Percentiles rank a stretch among this genome's conserved stretches.
Conservation (phyloP, 2,888 invertebrate species). For the Tetanocera ferruginea region DNA sequence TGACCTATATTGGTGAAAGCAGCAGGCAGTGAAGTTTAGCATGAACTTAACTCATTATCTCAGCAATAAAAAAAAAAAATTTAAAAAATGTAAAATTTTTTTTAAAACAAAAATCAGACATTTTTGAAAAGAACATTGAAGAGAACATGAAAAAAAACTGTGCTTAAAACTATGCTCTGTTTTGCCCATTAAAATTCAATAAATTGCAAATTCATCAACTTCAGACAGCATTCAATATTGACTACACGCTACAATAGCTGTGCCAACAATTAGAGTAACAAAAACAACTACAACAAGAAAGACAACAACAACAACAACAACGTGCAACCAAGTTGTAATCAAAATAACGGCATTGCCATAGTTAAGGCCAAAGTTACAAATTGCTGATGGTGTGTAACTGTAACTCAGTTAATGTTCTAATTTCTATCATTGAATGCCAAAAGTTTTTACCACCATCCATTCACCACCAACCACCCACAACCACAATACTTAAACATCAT, state of each 20-base stretch:
- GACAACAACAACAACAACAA: constrained; percentile 1
- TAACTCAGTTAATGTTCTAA: constrained; percentile 62
- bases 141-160: not conserved
- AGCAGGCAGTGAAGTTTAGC: not conserved
- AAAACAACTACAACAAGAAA: not conserved
- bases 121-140: not conserved
- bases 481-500: not conserved
- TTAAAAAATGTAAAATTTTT: not conserved
- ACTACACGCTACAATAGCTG: not conserved
- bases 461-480: constrained; percentile 51
- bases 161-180: not conserved
- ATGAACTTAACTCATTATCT: not conserved
- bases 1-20: not conserved
- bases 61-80: not conserved
- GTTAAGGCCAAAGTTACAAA: constrained; percentile 39
- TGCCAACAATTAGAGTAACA: constrained; percentile 1
- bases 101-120: not conserved
- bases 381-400: constrained; percentile 41
- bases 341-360: constrained; percentile 36
- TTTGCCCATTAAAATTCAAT: constrained; percentile 11
- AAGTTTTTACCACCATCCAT: constrained; percentile 48
- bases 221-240: not conserved
- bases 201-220: constrained; percentile 44
- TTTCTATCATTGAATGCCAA: constrained; percentile 64
- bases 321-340: constrained; percentile 25